Evolutionary conservation across 2,888 invertebrate genomes (phyloP).

Genomic region (Leptura quadrifasciata): DNA sequence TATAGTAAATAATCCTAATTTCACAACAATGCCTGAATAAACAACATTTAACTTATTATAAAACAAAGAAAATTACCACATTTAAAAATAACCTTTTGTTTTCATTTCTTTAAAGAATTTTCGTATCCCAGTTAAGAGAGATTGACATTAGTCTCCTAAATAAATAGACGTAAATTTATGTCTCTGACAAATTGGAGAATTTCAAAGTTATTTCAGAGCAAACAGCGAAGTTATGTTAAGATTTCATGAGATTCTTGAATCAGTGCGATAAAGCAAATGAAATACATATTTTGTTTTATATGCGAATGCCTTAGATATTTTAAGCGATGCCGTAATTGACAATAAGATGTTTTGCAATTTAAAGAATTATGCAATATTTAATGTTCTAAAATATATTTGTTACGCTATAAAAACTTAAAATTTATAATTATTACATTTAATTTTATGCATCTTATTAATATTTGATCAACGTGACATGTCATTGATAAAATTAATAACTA

Average conservation of each 20-base stretch:
- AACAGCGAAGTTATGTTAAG: slow-evolving; percentile 52
- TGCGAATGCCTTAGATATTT: slow-evolving; percentile 15
- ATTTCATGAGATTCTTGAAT: slow-evolving; percentile 50
- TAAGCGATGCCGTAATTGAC: background rate
- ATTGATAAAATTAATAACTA: too few species aligned
- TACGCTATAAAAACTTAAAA: too few species aligned
- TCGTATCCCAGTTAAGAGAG: slow-evolving; percentile 55
- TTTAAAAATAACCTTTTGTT: slow-evolving; percentile 57
- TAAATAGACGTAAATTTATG: slow-evolving; percentile 61
- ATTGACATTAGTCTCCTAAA: slow-evolving; percentile 62
- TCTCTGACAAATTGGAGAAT: slow-evolving; percentile 61
- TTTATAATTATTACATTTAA: too few species aligned
- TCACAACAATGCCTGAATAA: slow-evolving; percentile 49
- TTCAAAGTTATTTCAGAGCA: slow-evolving; percentile 57
- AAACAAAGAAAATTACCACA: slow-evolving; percentile 51
- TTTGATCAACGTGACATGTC: too few species aligned
- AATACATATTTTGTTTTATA: slow-evolving; percentile 27
- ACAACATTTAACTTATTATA: slow-evolving; percentile 42
- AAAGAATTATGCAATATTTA: too few species aligned
- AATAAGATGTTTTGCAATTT: background rate
- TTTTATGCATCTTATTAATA: too few species aligned
- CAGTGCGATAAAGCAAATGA: slow-evolving; percentile 41
- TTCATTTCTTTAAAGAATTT: slow-evolving; percentile 53
- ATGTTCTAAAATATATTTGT: too few species aligned
- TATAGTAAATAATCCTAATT: slow-evolving; percentile 23